These are phyloP conservation scores for Aythya baeri DNA, from an alignment of 2,113 vertebrate species.

Conservation along the genomic window DNA sequence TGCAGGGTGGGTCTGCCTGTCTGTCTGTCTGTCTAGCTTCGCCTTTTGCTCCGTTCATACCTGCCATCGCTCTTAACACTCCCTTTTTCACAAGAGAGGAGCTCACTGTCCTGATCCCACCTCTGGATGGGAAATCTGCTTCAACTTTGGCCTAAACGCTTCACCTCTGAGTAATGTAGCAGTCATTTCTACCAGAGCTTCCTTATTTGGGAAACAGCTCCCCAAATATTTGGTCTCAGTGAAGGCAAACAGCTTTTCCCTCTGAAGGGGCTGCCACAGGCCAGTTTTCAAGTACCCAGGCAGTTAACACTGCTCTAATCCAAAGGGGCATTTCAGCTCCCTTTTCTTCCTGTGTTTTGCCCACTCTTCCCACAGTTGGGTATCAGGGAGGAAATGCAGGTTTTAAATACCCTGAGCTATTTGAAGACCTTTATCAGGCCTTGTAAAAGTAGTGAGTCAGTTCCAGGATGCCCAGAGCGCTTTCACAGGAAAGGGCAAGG, in stretches of 20 bases:
- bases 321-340: neutral
- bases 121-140: neutral
- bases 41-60: neutral
- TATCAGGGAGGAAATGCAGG: neutral
- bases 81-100: slow-evolving; percentile 17
- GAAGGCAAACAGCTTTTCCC: neutral
- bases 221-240: neutral
- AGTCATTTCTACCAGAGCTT: neutral
- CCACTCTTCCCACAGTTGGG: neutral
- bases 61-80: neutral
- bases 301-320: neutral
- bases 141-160: neutral
- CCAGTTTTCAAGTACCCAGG: neutral
- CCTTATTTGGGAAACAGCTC: neutral
- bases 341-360: neutral
- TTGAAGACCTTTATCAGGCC: slow-evolving; percentile 8
- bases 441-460: neutral
- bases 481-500: slow-evolving; percentile 1
- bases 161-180: neutral
- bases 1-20: neutral
- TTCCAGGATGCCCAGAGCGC: neutral
- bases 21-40: neutral
- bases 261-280: neutral
- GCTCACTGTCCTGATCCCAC: slow-evolving; percentile 14
- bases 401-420: neutral